A percentile compares a stretch with the other conserved stretches of the same genome.
phyloP scores from a whole-genome alignment of 2,888 invertebrate species.

The Cryptocheilus praepositus region DNA sequence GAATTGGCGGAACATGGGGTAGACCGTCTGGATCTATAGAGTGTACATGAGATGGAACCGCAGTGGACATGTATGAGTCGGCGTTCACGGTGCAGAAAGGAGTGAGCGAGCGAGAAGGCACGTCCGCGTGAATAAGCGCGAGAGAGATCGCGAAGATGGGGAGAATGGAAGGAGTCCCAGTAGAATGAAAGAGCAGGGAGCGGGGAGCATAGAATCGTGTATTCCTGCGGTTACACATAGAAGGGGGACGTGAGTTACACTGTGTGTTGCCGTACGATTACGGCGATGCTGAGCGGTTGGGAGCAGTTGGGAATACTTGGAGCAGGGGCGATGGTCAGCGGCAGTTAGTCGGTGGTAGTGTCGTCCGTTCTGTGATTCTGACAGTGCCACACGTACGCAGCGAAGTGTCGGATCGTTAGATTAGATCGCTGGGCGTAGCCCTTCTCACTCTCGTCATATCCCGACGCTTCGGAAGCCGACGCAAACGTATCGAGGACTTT shows the following conservation, averaged over 20 bases:
- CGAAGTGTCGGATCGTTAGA: no score
- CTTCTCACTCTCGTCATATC: neutral
- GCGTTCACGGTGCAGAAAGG: neutral
- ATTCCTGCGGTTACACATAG: slow-evolving; percentile 10
- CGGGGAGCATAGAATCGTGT: slow-evolving; percentile 35
- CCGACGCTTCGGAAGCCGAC: no score
- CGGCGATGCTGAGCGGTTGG: slow-evolving; percentile 12
- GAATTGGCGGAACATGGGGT: no score
- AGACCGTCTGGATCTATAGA: no score
- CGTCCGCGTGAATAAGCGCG: slow-evolving; percentile 4
- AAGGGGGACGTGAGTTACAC: slow-evolving; percentile 38
- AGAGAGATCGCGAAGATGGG: slow-evolving; percentile 30
- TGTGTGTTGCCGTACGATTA: slow-evolving; percentile 10
- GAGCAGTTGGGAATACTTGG: neutral
- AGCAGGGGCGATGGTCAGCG: no score
- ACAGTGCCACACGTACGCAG: no score
- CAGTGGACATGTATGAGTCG: neutral
- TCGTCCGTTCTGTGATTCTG: no score
- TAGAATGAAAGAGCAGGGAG: slow-evolving; percentile 36
- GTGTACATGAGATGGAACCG: neutral
- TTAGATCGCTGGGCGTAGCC: slow-evolving; percentile 5
- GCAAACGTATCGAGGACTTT: no score
- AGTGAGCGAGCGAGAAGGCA: slow-evolving; percentile 21
- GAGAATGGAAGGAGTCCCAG: slow-evolving; percentile 5
- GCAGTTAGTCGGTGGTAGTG: no score